Evolutionary conservation across 2,797 vertebrate genomes (phyloP).

Genomic region (Mus spretus): DNA sequence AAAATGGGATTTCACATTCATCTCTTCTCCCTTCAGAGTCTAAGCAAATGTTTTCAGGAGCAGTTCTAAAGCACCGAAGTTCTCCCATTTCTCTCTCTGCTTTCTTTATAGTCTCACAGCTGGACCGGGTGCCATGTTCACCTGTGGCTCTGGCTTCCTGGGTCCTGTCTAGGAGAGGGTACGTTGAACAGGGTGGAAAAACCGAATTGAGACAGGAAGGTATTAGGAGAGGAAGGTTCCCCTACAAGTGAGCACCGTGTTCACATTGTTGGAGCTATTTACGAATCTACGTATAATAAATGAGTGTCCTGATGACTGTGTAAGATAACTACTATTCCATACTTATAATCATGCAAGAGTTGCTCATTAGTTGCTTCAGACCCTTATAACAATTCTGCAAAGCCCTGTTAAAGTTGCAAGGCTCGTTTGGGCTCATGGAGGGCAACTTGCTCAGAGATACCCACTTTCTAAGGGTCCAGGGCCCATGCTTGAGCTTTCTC

Average conservation of each 20-base stretch:
- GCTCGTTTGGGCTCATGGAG: rapidly evolving
- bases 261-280: background rate
- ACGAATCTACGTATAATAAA: background rate
- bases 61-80: background rate
- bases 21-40: slow-evolving; percentile 11
- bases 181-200: background rate
- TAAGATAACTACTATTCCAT: background rate
- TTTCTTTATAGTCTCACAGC: background rate
- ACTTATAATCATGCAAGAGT: background rate
- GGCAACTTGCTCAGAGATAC: background rate
- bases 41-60: slow-evolving; percentile 8
- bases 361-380: background rate
- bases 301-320: background rate
- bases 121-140: background rate
- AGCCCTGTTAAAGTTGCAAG: background rate
- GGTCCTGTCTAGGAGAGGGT: background rate
- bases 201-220: background rate
- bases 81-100: background rate
- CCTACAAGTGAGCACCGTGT: background rate
- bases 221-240: background rate
- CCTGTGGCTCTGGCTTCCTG: background rate
- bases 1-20: background rate
- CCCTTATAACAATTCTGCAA: background rate
- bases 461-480: background rate
- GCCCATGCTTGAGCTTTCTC: background rate